Conservation (phyloP, 2,113 vertebrate genomes). For the Gnathonemus longibarbis region DNA sequence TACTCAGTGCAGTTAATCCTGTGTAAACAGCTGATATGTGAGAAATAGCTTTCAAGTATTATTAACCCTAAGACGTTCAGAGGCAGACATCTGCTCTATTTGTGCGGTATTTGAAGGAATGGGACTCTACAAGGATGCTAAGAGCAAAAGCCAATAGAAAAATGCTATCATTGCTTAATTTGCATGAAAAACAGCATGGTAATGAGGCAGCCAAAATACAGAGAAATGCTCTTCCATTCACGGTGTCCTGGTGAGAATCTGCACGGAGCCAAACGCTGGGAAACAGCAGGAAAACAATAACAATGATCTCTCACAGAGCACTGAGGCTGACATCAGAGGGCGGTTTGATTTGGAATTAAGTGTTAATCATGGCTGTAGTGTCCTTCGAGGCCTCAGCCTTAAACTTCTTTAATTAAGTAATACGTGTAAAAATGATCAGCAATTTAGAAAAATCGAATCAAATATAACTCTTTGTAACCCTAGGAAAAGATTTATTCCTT, state of each 20-base stretch:
- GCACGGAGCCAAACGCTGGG: not conserved
- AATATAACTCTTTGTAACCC: not conserved
- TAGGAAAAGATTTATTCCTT: not conserved
- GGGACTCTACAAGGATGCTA: not conserved
- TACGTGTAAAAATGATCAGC: not conserved
- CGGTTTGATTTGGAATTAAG: not conserved
- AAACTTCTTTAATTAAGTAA: not conserved
- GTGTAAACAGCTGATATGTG: not conserved
- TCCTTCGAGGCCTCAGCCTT: not conserved
- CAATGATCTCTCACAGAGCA: not conserved
- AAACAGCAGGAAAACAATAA: not conserved
- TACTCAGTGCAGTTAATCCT: not conserved
- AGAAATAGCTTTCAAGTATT: not conserved
- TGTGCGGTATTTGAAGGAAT: not conserved
- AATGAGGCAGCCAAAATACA: not conserved
- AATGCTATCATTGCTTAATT: not conserved
- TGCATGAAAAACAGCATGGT: not conserved
- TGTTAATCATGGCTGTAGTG: not conserved
- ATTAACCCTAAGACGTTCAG: not conserved
- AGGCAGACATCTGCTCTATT: not conserved
- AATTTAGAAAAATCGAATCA: not conserved
- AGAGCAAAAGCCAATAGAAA: not conserved
- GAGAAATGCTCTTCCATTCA: not conserved
- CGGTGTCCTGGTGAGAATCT: not conserved
- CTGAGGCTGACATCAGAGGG: not conserved